Evolutionary conservation across 2,888 invertebrate species (phyloP).

Genomic region (Formica aserva): DNA sequence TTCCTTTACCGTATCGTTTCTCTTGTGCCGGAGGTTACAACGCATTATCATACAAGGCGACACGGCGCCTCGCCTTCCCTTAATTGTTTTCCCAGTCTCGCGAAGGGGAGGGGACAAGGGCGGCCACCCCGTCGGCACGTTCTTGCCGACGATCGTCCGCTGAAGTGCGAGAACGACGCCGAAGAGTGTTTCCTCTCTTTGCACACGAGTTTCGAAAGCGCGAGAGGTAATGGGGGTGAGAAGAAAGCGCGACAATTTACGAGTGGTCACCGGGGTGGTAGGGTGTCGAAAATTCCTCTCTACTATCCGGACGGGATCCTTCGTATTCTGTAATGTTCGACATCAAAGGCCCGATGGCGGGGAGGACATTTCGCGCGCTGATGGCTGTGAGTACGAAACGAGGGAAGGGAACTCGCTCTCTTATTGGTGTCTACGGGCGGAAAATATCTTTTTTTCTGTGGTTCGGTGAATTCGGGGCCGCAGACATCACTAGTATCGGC

Average conservation of each 20-base stretch:
- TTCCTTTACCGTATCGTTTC: conserved; percentile 80
- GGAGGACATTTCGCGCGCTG: conserved; percentile 60
- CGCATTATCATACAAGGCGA: conserved; percentile 84
- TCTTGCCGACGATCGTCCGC: conserved; percentile 63
- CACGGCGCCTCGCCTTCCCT: conserved; percentile 74
- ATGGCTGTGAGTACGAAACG: conserved; percentile 41
- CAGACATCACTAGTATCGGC: conserved; percentile 16
- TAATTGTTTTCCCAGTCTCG: conserved; percentile 78
- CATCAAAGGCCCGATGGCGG: conserved; percentile 64
- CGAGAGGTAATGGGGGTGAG: conserved; percentile 9
- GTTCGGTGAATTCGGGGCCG: conserved; percentile 16
- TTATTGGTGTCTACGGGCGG: conserved; percentile 44
- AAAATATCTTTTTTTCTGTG: conserved; percentile 41
- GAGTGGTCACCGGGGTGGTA: conserved; percentile 74
- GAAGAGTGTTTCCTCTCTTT: conserved; percentile 66
- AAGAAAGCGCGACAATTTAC: conserved; percentile 58
- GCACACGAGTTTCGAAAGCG: conserved; percentile 25
- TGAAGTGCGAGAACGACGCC: conserved; percentile 66
- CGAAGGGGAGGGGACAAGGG: not conserved
- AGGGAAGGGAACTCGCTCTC: conserved; percentile 26
- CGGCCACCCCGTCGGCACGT: conserved; percentile 31
- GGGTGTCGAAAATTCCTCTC: conserved; percentile 70
- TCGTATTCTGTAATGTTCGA: conserved; percentile 53
- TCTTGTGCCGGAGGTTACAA: conserved; percentile 80
- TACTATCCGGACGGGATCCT: conserved; percentile 46